phyloP scores from a whole-genome alignment of 2,888 invertebrate genomes.

The Lymantria monacha region DNA sequence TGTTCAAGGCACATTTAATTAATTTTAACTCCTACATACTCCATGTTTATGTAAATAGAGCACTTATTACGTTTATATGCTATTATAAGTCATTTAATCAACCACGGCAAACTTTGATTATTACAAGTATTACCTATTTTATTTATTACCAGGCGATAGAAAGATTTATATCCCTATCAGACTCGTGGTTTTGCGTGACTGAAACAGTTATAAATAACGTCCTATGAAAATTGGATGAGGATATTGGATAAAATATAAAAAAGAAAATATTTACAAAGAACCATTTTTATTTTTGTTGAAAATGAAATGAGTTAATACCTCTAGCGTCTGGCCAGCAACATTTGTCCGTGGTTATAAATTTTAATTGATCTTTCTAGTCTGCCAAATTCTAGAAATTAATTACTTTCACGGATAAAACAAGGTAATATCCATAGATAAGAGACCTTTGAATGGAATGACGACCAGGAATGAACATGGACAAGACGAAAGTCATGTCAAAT shows the following conservation, averaged over 20 bases:
- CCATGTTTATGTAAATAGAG: conserved; percentile 35
- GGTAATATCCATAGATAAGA: too few relatives aligned
- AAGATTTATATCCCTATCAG: conserved; percentile 32
- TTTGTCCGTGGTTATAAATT: too few relatives aligned
- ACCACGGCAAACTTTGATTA: conserved; percentile 14
- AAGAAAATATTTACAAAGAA: conserved; percentile 5
- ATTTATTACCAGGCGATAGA: conserved; percentile 26
- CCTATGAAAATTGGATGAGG: conserved; percentile 26
- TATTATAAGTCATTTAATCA: conserved; percentile 12
- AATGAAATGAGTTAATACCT: neutral
- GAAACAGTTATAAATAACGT: conserved; percentile 33
- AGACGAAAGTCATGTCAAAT: too few relatives aligned
- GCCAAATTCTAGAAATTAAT: too few relatives aligned
- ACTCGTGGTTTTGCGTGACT: conserved; percentile 31
- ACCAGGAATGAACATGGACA: too few relatives aligned
- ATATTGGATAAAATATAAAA: conserved; percentile 11
- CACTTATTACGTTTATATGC: conserved; percentile 15
- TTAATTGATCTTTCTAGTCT: too few relatives aligned
- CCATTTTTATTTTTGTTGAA: neutral
- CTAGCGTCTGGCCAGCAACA: too few relatives aligned
- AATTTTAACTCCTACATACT: conserved; percentile 51
- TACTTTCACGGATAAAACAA: too few relatives aligned
- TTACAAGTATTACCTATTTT: conserved; percentile 25
- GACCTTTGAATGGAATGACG: too few relatives aligned
- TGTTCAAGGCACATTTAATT: conserved; percentile 62